Conservation (phyloP, 2,113 vertebrate genomes). For the Coptodon rendalli region DNA sequence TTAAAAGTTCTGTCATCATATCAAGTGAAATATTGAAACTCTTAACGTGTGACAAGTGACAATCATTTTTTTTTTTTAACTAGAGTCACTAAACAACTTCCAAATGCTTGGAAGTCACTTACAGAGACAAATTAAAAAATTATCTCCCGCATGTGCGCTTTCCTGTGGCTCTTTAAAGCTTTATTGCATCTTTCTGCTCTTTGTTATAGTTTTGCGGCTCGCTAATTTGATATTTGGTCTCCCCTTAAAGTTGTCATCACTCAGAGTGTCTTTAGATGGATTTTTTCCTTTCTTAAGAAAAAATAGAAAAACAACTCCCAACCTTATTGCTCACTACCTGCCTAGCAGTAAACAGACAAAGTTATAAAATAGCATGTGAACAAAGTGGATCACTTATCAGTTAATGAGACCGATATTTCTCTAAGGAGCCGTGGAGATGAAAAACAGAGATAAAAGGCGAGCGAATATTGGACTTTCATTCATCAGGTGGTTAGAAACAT, state of each 20-base stretch:
- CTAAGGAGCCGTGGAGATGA: background rate
- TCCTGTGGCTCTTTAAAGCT: background rate
- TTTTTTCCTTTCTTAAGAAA: background rate
- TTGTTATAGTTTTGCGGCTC: background rate
- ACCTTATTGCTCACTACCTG: background rate
- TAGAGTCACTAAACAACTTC: background rate
- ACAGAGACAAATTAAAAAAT: background rate
- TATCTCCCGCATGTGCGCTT: background rate
- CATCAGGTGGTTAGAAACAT: conserved; percentile 11
- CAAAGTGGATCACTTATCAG: background rate
- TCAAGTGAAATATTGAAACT: background rate
- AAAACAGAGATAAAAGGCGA: background rate
- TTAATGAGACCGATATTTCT: conserved; percentile 11
- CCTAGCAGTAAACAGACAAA: background rate
- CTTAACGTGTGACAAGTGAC: background rate
- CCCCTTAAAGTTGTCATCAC: background rate
- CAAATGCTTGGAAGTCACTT: background rate
- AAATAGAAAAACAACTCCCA: background rate
- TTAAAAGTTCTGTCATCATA: background rate
- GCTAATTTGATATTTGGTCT: background rate
- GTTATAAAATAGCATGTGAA: background rate
- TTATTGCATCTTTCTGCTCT: background rate
- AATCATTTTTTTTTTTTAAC: background rate
- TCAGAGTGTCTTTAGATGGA: background rate
- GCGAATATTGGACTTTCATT: background rate